Evolutionary conservation across 2,797 vertebrate genomes (phyloP).

Genomic region (Pipistrellus nathusii): DNA sequence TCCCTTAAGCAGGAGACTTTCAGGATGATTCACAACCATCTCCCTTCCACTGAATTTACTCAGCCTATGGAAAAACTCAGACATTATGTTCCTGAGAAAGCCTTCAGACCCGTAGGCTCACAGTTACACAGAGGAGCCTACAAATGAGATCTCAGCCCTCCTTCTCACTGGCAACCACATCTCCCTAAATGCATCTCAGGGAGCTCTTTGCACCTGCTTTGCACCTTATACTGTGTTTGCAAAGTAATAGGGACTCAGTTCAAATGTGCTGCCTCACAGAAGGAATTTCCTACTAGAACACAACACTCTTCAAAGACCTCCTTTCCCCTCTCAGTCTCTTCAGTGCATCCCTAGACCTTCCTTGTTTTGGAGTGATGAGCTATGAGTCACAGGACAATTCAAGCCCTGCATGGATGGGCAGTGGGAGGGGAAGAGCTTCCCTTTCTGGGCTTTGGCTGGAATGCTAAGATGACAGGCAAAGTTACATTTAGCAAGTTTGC

Average conservation of each 20-base stretch:
- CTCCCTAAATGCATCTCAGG: neutral
- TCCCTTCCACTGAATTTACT: neutral
- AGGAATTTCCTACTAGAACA: constrained; percentile 13
- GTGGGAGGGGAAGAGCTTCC: neutral
- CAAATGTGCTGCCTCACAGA: neutral
- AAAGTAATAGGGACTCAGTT: neutral
- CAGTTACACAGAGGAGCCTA: neutral
- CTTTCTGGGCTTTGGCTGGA: constrained; percentile 2
- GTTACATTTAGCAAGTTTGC: constrained; percentile 12
- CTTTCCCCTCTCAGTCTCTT: neutral
- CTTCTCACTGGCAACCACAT: neutral
- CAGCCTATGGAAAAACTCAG: neutral
- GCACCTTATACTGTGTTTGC: neutral
- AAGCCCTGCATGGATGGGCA: neutral
- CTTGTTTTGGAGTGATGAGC: neutral
- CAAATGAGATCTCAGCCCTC: neutral
- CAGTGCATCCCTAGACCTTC: neutral
- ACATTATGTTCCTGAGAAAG: neutral
- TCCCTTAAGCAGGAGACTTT: neutral
- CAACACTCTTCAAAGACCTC: neutral
- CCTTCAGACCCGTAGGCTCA: neutral
- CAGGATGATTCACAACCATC: neutral
- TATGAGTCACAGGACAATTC: neutral
- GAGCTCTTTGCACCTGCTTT: neutral
- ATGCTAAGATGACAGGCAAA: neutral